Percentiles rank a stretch among this genome's conserved stretches.
These are phyloP conservation scores for Panagrolaimus sp. DNA, from an alignment of 1,140 invertebrate species.

Conservation along the genomic window DNA sequence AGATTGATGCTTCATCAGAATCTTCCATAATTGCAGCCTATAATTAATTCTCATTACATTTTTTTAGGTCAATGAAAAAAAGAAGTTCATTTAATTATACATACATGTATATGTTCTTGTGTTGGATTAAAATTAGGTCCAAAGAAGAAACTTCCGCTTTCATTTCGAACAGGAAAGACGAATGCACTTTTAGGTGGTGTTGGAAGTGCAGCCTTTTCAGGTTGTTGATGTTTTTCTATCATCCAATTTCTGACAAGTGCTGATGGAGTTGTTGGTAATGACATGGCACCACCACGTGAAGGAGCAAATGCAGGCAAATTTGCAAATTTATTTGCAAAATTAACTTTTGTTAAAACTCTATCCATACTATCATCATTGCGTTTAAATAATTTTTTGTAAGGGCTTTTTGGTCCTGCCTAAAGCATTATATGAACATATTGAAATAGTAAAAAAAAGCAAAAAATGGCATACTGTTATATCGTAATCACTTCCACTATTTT, in stretches of 20 bases:
- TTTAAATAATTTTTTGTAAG: conserved; percentile 11
- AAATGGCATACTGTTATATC: background rate
- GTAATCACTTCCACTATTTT: background rate
- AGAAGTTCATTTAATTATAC: background rate
- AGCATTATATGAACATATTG: background rate
- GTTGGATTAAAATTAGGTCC: conserved; percentile 3
- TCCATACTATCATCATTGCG: conserved; percentile 9
- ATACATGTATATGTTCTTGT: background rate
- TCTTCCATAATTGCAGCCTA: conserved; percentile 9
- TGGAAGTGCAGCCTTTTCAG: background rate
- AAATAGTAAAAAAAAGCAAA: background rate
- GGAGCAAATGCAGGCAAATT: conserved; percentile 10
- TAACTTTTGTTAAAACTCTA: conserved; percentile 12
- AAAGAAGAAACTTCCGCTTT: conserved; percentile 16
- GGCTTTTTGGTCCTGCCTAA: conserved; percentile 1
- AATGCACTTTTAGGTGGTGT: conserved; percentile 2
- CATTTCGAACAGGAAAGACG: conserved; percentile 3
- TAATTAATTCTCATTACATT: background rate
- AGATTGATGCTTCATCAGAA: background rate
- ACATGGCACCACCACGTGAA: background rate
- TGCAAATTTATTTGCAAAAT: conserved; percentile 9
- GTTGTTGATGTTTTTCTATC: conserved; percentile 11
- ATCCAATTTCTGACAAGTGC: conserved; percentile 2
- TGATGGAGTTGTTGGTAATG: background rate
- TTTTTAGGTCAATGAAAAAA: background rate